Evolutionary conservation across 2,888 invertebrate species (phyloP), one percentile per base, ranked within the genome.

Genomic region (Lamellibrachia satsuma): DNA sequence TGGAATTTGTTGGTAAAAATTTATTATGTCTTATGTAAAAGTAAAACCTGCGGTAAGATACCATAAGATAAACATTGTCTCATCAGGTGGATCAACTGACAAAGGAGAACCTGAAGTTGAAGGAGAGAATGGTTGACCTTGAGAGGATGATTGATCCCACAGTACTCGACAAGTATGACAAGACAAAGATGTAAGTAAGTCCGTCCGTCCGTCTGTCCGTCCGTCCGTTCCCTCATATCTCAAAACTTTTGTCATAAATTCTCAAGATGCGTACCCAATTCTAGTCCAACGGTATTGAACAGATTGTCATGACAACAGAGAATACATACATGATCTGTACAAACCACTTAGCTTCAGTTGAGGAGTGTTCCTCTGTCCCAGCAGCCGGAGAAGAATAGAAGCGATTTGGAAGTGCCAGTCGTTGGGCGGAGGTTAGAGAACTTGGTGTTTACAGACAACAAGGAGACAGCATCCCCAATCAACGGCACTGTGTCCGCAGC

Each of bases 61-160:
- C 55, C 55, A 55, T 9, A 55, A 9, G 55, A 55, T 55, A 9
- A 55, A 55, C 9, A 15, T 27, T 92, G 55, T 51, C 60, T 90
- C 22, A 60, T n/a, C 93, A 96, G 96, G 95, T 96, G 94, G 98
- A 98, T 95, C 98, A 98, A 95, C 96, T 99, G 95, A 99, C 99
- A 96, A 97, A 98, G 94, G 99, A 99, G 96, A 98, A 98, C 96
- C 97, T 97, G 94, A 97, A 98, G 90, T 98, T 98, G 96, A 98
- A 98, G 96, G 98, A 97, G 95, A 97, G 98, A 94, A 97, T 99
- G 95, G 97, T 98, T 93, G 98, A 98, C 94, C 96, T 98, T 93
- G 97, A 97, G 90, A 94, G 97, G 93, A 97, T 97, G 91, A 96
- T 96, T 92, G 96, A 96, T 93, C 93, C 94, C 3, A 55, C 92